Conservation (phyloP, 2,113 vertebrate genomes). For the Desmodus rotundus region DNA sequence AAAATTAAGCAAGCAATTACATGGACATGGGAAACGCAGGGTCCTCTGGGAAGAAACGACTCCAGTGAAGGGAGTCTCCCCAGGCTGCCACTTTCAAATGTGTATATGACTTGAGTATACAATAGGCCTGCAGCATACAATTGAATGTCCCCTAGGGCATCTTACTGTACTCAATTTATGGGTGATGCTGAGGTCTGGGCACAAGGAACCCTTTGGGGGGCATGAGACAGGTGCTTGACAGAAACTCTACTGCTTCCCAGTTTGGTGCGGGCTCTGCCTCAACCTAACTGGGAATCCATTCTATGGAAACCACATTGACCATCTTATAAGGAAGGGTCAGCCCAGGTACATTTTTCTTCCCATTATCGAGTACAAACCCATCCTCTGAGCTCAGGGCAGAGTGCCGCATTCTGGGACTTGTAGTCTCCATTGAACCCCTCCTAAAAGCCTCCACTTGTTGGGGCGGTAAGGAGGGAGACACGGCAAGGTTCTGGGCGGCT, state of each 20-base stretch:
- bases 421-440: neutral
- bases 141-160: neutral
- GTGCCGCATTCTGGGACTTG: constrained; percentile 47
- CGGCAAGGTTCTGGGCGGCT: neutral
- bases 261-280: neutral
- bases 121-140: neutral
- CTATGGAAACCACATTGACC: neutral
- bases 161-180: neutral
- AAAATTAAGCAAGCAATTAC: neutral
- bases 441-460: neutral
- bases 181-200: neutral
- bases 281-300: neutral
- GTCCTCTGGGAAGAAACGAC: neutral
- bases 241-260: neutral
- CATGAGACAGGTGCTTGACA: neutral
- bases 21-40: neutral
- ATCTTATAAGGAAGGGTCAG: neutral
- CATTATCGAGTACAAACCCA: neutral
- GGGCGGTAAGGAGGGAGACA: neutral
- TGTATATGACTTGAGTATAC: neutral
- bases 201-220: neutral
- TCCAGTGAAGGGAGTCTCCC: neutral
- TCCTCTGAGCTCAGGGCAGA: constrained; percentile 24
- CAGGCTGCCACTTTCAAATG: neutral
- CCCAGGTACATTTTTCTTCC: neutral